These are phyloP conservation scores for Drosophila neonasuta DNA, from an alignment of 2,888 invertebrate species.

Conservation along the genomic window DNA sequence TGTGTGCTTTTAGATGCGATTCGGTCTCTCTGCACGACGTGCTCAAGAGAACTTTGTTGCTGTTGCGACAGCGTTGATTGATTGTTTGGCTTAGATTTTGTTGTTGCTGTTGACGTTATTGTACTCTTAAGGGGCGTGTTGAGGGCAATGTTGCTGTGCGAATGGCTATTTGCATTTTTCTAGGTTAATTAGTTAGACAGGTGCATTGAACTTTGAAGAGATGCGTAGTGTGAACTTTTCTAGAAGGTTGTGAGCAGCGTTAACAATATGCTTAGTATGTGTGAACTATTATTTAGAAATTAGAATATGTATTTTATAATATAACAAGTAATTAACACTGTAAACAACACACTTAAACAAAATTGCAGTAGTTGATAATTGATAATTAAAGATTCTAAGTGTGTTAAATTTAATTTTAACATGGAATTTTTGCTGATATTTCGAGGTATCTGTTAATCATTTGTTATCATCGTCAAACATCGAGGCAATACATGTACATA, in stretches of 20 bases:
- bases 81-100: slow-evolving; percentile 66
- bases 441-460: no score
- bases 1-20: slow-evolving; percentile 39
- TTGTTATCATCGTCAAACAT: no score
- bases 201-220: slow-evolving; percentile 64
- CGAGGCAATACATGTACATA: no score
- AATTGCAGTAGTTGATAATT: no score
- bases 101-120: slow-evolving; percentile 29
- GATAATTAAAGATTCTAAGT: no score
- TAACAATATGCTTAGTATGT: slow-evolving; percentile 12
- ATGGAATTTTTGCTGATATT: no score
- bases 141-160: slow-evolving; percentile 22
- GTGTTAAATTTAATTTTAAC: no score
- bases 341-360: no score
- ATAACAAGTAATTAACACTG: no score
- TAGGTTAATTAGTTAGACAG: slow-evolving; percentile 68
- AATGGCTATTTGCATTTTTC: slow-evolving; percentile 70
- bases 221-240: slow-evolving; percentile 16
- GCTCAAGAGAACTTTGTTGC: slow-evolving; percentile 63
- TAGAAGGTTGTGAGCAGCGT: no score
- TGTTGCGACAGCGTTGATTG: slow-evolving; percentile 66
- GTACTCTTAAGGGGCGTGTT: slow-evolving; percentile 57
- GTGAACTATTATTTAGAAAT: not conserved
- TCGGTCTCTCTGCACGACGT: slow-evolving; percentile 55
- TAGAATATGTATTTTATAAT: no score